Evolutionary conservation across 2,888 invertebrate genomes (phyloP).

Genomic region (Drosophila planitibia): DNA sequence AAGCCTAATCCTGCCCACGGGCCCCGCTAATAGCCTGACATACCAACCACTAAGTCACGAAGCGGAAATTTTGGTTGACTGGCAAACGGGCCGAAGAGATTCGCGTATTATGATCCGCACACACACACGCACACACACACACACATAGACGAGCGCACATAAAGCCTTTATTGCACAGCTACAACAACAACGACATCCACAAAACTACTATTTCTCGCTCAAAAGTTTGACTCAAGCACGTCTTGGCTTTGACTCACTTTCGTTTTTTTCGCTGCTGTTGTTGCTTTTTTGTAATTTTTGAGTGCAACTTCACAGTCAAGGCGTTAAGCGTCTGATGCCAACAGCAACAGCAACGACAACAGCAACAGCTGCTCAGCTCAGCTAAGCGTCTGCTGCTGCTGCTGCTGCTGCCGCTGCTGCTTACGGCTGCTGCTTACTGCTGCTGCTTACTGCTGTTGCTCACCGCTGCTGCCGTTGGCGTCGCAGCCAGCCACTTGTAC

Average conservation of each 20-base stretch:
- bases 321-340: constrained; percentile 56
- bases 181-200: not conserved
- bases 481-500: constrained; percentile 47
- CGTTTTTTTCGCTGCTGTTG: constrained; percentile 47
- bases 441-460: constrained; percentile 21
- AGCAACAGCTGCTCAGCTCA: constrained; percentile 24
- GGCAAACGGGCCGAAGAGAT: constrained; percentile 30
- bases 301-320: constrained; percentile 51
- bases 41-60: constrained; percentile 44
- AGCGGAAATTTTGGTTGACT: constrained; percentile 66
- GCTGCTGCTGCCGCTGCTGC: constrained; percentile 7
- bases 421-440: constrained; percentile 3
- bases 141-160: not conserved
- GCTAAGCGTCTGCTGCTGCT: constrained; percentile 32
- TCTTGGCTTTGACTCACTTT: constrained; percentile 66
- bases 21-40: constrained; percentile 5
- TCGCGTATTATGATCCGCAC: constrained; percentile 32
- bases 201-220: constrained; percentile 45
- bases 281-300: constrained; percentile 20
- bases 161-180: constrained; percentile 25
- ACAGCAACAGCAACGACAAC: constrained; percentile 39
- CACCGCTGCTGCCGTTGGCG: constrained; percentile 34
- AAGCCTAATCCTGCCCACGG: constrained; percentile 63
- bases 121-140: not conserved
- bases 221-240: constrained; percentile 53